Conservation (phyloP, 2,888 invertebrate species). For the Torymus aiolomorphi region DNA sequence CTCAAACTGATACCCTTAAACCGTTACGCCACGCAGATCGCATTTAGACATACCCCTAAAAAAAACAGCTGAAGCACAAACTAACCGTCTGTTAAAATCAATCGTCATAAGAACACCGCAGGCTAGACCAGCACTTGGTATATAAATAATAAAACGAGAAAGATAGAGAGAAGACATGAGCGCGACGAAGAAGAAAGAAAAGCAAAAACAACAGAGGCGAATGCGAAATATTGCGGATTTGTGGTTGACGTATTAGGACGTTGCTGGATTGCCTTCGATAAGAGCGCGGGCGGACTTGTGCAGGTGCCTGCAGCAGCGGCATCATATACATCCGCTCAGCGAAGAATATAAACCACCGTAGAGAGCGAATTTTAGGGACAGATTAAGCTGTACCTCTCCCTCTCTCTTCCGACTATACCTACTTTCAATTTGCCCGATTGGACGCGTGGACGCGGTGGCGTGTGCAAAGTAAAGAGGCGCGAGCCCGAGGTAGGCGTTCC, state of each 20-base stretch:
- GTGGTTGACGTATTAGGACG: conserved; percentile 37
- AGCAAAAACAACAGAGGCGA: background rate
- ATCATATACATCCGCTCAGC: too few relatives aligned
- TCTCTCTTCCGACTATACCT: background rate
- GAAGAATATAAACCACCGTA: background rate
- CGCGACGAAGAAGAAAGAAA: background rate
- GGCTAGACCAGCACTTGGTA: background rate
- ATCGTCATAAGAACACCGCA: background rate
- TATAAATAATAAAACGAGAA: background rate
- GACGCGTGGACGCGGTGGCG: too few relatives aligned
- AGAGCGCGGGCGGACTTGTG: background rate
- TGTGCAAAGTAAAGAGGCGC: too few relatives aligned
- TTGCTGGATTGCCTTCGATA: conserved; percentile 27
- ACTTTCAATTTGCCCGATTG: conserved; percentile 36
- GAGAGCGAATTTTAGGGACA: conserved; percentile 23
- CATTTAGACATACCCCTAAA: too few relatives aligned
- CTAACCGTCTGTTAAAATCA: background rate
- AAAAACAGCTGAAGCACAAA: background rate
- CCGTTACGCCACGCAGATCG: too few relatives aligned
- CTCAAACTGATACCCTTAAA: too few relatives aligned
- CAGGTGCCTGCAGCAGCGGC: background rate
- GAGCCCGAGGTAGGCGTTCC: too few relatives aligned
- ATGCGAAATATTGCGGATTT: conserved; percentile 37
- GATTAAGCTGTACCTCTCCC: conserved; percentile 8
- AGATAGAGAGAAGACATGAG: background rate